Base-by-base conservation (phyloP, 2,888 invertebrate species). In the Nomada fabriciana region DNA sequence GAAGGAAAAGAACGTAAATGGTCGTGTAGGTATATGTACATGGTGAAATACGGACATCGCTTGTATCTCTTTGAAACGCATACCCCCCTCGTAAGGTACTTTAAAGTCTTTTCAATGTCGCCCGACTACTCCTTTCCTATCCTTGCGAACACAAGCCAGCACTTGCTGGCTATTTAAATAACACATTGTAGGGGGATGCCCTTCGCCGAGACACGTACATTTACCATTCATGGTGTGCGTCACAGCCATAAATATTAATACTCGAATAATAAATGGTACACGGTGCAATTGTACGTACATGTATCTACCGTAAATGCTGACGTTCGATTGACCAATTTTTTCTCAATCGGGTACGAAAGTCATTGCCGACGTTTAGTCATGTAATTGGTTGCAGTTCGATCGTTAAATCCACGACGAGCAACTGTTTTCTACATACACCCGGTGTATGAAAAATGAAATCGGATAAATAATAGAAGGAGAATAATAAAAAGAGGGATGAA, bases 201-300 rank as follows among this genome's bases (percentile, higher is more conserved):
- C 80, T 63, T 80, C 61, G 71, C 11, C 55, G 72, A 67, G 71
- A 61, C 72, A 61, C 61, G 65, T 72, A 72, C 65, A 68, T 78
- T 79, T 63, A 80, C 71, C 61, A 72, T 68, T 71, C 80, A 70
- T 70, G 61, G 61, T 80, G 60, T 25, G 81, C 77, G 60, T 83
- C 83, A 83, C 83, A 82, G 82, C 83, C 83, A 70, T 73, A 78
- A 76, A 72, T 70, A 83, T 74, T 67, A 63, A 82, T 81, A 55
- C 55, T 55, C 52, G 65, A 59, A 36, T 73, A 67, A 64, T 61
- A 68, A 43, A 53, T 53, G 63, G 53, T 76, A 72, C 47, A 67
- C 11, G 47, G 47, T 15, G 47, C 47, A 11, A 13, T 13, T 42
- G 43, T 55, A 74, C 36, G 20, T 69, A 74, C 53, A 50, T 20